Evolutionary conservation across 92 coral and sea anemone genomes (phyloP).

Genomic region (Ricordea florida): DNA sequence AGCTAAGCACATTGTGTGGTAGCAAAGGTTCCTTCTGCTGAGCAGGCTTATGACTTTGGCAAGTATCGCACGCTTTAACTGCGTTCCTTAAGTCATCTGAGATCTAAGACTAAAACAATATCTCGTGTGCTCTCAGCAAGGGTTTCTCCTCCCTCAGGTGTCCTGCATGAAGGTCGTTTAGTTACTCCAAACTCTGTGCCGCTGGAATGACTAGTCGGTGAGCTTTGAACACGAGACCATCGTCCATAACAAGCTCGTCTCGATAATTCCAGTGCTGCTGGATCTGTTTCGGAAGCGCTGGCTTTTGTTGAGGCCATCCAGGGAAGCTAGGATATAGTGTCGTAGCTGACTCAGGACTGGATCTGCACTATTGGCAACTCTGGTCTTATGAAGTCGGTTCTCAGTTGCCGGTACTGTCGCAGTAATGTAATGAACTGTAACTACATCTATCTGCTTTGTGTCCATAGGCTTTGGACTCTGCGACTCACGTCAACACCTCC

Average conservation of each 20-base stretch:
- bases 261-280: conserved; percentile 10
- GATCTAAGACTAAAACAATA: conserved; percentile 10
- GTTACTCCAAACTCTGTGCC: background rate
- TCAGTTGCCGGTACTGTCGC: background rate
- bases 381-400: background rate
- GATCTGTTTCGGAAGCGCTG: background rate
- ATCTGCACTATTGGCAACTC: conserved; percentile 7
- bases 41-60: conserved; percentile 2
- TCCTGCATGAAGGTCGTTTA: conserved; percentile 2
- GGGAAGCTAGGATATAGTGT: background rate
- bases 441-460: conserved; percentile 5
- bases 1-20: background rate
- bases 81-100: conserved; percentile 5
- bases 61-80: background rate
- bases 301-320: conserved; percentile 4
- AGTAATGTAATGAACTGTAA: conserved; percentile 12
- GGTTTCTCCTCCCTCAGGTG: conserved; percentile 8
- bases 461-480: conserved; percentile 3
- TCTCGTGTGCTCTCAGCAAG: conserved; percentile 1
- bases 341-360: background rate
- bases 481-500: background rate
- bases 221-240: conserved; percentile 2
- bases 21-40: conserved; percentile 1
- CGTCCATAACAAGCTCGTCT: conserved; percentile 3
- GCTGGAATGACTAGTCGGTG: background rate